Percentiles rank a stretch among this genome's conserved stretches.
Evolutionary conservation across 2,113 vertebrate genomes (phyloP).

Genomic region (Cheirogaleus medius): DNA sequence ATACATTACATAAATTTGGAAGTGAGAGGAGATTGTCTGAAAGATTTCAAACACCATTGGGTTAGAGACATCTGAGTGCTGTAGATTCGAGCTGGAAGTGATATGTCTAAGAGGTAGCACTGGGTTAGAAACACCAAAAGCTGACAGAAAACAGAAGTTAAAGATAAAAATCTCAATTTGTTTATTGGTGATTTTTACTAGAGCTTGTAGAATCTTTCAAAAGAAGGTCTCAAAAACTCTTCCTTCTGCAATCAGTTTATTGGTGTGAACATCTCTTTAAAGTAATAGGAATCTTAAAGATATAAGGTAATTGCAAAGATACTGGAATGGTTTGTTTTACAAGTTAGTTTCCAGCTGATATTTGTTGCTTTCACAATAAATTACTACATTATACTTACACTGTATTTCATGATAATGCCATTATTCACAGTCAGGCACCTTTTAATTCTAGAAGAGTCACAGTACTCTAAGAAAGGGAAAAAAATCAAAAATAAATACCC

Average conservation of each 20-base stretch:
- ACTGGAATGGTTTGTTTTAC: neutral
- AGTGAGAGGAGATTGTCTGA: neutral
- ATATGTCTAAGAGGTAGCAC: neutral
- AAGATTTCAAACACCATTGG: neutral
- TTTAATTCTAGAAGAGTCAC: neutral
- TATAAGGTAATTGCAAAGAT: neutral
- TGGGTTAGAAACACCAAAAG: neutral
- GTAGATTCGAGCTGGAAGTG: neutral
- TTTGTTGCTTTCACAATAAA: conserved; percentile 17
- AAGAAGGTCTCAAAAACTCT: neutral
- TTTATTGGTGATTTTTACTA: conserved; percentile 39
- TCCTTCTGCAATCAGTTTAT: conserved; percentile 13
- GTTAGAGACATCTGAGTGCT: neutral
- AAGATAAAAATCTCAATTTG: neutral
- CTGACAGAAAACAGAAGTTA: conserved; percentile 29
- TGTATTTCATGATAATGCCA: neutral
- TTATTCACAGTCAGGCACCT: neutral
- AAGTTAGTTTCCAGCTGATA: conserved; percentile 36
- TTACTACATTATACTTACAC: neutral
- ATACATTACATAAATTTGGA: neutral
- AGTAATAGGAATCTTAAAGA: conserved; percentile 4
- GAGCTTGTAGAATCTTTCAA: neutral
- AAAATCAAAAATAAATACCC: conserved; percentile 20
- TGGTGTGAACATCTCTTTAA: neutral
- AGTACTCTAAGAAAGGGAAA: neutral